Base-by-base conservation (phyloP, 2,888 invertebrate genomes). In the Plebejus argus region DNA sequence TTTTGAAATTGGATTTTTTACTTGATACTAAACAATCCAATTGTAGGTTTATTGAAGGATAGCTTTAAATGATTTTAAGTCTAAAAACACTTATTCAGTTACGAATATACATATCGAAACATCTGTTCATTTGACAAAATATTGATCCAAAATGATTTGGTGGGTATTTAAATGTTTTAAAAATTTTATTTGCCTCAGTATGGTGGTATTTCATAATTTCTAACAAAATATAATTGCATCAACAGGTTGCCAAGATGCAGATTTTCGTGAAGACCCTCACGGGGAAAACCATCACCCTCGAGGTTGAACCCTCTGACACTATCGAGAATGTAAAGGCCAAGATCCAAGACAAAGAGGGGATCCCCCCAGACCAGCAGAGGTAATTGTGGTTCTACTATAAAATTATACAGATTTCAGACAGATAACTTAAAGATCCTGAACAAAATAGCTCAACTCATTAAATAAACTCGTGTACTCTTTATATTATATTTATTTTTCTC, bases 251-350 rank as follows among this genome's bases (percentile, higher is more conserved):
- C 91, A 95, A 88, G 88, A 98, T 98, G 98, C 99, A 99, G 96
- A 99, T 99, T 92, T 99, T 98, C 92, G 98, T 98, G 80, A 98
- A 98, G 93, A 98, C 98, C 89, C 95, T 98, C 79, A 98, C 98
- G 90, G 98, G 98, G 86, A 98, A 98, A 95, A 98, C 98, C 95
- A 98, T 98, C 95, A 98, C 98, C 87, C 96, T 98, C 85, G 98
- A 98, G 96, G 98, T 98, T 85, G 98, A 98, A 91, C 96, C 98
- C 76, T 97, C 97, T 0, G 98, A 99, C 89, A 97, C 98, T 75
- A 98, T 98, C 91, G 98, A 98, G 94, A 98, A 98, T 97, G 98
- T 98, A 82, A 98, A 98, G 93, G 96, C 97, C 79, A 98, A 98
- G 91, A 98, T 98, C 89, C 98, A 98, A 91, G 98, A 97, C 88